These are phyloP conservation scores for Chaitophorus viminalis DNA, from an alignment of 2,888 invertebrate species.

Conservation along the genomic window DNA sequence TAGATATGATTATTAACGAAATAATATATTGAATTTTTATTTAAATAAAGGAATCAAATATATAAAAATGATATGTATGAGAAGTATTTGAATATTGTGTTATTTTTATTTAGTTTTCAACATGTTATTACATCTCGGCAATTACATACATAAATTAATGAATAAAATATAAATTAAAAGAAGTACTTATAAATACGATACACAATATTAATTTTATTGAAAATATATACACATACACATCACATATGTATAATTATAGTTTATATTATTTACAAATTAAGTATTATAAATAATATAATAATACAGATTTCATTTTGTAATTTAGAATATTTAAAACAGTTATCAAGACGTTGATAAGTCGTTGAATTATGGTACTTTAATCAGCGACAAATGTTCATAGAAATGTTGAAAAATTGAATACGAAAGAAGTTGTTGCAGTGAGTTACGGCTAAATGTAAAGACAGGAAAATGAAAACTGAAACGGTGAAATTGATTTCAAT, in stretches of 20 bases:
- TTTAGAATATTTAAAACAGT: neutral
- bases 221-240: neutral
- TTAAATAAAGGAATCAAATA: neutral
- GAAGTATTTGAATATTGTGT: neutral
- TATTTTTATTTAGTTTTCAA: neutral
- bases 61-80: neutral
- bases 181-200: neutral
- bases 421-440: neutral
- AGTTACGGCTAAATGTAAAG: neutral
- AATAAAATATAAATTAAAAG: neutral
- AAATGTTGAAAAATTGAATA: neutral
- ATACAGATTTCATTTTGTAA: neutral
- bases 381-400: neutral
- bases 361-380: neutral
- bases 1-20: neutral
- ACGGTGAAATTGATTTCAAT: neutral
- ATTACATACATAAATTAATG: neutral
- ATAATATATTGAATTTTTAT: neutral
- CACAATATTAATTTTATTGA: neutral
- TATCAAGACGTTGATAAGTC: neutral
- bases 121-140: neutral
- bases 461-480: neutral
- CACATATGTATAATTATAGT: neutral
- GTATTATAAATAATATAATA: neutral
- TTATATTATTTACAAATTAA: neutral